Conservation (phyloP, 2,797 vertebrate species). For the Lates japonicus region DNA sequence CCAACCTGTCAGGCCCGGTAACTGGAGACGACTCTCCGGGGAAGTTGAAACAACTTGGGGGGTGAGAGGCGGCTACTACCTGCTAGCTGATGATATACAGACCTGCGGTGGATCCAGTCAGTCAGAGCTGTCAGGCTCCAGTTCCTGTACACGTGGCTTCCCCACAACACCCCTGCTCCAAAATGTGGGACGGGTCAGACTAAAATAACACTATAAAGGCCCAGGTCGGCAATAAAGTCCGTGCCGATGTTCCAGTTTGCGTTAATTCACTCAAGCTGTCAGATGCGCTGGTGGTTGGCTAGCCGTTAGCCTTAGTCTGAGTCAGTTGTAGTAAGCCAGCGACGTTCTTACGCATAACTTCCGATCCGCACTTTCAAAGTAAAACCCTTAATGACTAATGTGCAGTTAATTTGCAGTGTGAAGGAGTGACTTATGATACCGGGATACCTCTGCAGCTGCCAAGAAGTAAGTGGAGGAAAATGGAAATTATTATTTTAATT, state of each 20-base stretch:
- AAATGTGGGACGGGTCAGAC: background rate
- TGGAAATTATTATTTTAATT: too few species aligned
- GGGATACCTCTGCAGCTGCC: too few species aligned
- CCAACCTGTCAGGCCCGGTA: conserved; percentile 3
- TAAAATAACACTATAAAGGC: background rate
- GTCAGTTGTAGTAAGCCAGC: accelerated
- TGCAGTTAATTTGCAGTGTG: too few species aligned
- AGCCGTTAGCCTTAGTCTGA: background rate
- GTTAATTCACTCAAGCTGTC: background rate
- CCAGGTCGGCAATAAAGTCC: accelerated
- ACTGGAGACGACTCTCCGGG: too few species aligned
- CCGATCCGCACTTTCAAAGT: conserved; percentile 45
- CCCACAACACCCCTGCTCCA: background rate
- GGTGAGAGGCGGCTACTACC: background rate
- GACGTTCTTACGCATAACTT: background rate
- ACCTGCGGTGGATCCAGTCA: conserved; percentile 22
- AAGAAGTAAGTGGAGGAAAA: too few species aligned
- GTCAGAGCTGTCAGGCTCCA: conserved; percentile 51
- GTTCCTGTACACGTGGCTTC: conserved; percentile 83
- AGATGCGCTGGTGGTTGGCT: background rate
- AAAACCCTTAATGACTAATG: background rate
- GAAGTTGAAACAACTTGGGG: background rate
- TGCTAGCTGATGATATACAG: conserved; percentile 37
- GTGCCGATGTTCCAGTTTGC: background rate
- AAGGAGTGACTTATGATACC: too few species aligned